Percentiles rank a stretch among this genome's conserved stretches.
Evolutionary conservation across 2,888 invertebrate species (phyloP).

Genomic region (Synergus gifuensis): DNA sequence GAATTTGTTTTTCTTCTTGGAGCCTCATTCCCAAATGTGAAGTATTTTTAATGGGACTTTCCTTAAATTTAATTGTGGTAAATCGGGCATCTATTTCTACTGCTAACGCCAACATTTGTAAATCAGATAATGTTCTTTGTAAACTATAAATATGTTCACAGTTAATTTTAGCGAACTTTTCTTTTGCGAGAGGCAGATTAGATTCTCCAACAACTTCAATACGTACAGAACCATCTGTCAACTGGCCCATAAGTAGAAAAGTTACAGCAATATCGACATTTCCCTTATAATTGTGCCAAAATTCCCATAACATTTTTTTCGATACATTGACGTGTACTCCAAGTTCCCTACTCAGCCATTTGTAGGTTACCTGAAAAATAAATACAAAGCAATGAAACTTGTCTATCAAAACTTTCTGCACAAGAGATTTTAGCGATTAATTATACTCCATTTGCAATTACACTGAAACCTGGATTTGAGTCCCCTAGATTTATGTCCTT

Average conservation of each 20-base stretch:
- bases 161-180: conserved; percentile 70
- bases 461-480: too few species aligned
- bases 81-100: conserved; percentile 67
- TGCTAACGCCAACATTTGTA: conserved; percentile 65
- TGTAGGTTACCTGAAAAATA: conserved; percentile 76
- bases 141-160: conserved; percentile 78
- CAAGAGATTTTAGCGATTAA: background rate
- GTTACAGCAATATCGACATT: conserved; percentile 67
- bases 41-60: conserved; percentile 43
- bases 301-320: conserved; percentile 75
- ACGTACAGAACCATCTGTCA: conserved; percentile 67
- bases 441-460: background rate
- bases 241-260: conserved; percentile 72
- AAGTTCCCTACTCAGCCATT: conserved; percentile 77
- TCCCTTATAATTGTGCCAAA: conserved; percentile 65
- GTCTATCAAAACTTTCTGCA: background rate
- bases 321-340: conserved; percentile 77
- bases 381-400: background rate
- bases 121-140: conserved; percentile 70
- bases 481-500: too few species aligned
- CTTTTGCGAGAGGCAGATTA: conserved; percentile 66
- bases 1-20: conserved; percentile 1
- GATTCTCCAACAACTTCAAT: conserved; percentile 73
- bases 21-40: background rate
- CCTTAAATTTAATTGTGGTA: conserved; percentile 68